phyloP scores from a whole-genome alignment of 2,797 vertebrate genomes.

The Thaleichthys pacificus region DNA sequence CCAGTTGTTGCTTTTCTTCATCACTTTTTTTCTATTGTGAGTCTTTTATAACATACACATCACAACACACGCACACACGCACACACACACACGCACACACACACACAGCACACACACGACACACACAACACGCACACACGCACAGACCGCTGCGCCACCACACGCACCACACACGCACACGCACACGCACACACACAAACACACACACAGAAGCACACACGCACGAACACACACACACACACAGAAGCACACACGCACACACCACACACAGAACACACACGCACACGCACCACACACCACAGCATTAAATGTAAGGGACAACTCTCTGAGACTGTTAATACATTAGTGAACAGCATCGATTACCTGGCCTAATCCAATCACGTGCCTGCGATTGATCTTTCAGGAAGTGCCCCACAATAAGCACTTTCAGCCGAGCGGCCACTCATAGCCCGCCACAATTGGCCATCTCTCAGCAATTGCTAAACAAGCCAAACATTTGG shows the following conservation, averaged over 20 bases:
- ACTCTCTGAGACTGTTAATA: constrained; percentile 89
- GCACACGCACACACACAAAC: too few relatives aligned
- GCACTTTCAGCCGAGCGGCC: constrained; percentile 83
- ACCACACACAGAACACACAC: too few relatives aligned
- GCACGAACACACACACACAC: too few relatives aligned
- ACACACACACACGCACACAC: too few relatives aligned
- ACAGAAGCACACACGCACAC: too few relatives aligned
- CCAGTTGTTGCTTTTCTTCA: background rate
- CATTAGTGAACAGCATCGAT: constrained; percentile 95
- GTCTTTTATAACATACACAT: background rate
- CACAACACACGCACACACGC: too few relatives aligned
- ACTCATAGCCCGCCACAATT: constrained; percentile 89
- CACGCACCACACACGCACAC: too few relatives aligned
- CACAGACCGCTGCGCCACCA: too few relatives aligned
- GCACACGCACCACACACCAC: background rate
- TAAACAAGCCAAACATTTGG: constrained; percentile 96
- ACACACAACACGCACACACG: too few relatives aligned
- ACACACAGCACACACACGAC: too few relatives aligned
- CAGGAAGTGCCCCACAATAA: constrained; percentile 85
- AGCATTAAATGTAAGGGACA: constrained; percentile 28
- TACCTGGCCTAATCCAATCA: constrained; percentile 92
- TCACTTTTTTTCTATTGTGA: background rate
- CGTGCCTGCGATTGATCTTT: constrained; percentile 87
- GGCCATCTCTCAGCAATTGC: constrained; percentile 89
- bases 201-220: background rate